phyloP scores from a whole-genome alignment of 2,888 invertebrate species.

The Agrotis segetum region DNA sequence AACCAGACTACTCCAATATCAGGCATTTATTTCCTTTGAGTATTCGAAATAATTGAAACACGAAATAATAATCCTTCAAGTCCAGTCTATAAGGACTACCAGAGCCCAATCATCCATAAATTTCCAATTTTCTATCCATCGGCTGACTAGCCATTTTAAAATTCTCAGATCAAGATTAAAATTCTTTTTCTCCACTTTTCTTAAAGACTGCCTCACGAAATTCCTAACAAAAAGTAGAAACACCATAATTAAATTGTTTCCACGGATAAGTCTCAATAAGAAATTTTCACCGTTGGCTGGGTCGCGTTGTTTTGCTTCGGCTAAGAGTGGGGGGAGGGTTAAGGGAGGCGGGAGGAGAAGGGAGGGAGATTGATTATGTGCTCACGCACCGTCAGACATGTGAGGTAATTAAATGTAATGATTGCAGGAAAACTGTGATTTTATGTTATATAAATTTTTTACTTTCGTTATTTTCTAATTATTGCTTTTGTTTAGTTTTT shows the following conservation, averaged over 20 bases:
- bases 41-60: conserved; percentile 1
- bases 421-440: conserved; percentile 71
- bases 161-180: conserved; percentile 46
- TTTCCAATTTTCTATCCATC: conserved; percentile 26
- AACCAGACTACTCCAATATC: not conserved
- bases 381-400: conserved; percentile 78
- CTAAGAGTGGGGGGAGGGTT: conserved; percentile 33
- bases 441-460: conserved; percentile 56
- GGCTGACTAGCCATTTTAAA: conserved; percentile 16
- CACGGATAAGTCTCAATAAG: conserved; percentile 57
- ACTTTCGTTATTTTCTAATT: conserved; percentile 37
- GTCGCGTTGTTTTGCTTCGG: conserved; percentile 67
- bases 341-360: conserved; percentile 36
- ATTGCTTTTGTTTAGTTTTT: conserved; percentile 19
- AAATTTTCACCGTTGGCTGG: conserved; percentile 60
- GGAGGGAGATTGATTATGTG: conserved; percentile 79
- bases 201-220: conserved; percentile 33
- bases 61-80: conserved; percentile 7
- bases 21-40: conserved; percentile 1
- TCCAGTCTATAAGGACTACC: not conserved
- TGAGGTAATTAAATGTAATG: conserved; percentile 83
- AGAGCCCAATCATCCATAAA: conserved; percentile 22
- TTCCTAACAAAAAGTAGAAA: conserved; percentile 46
- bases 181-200: conserved; percentile 39
- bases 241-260: conserved; percentile 51